These are phyloP conservation scores for Tenthredo distinguenda DNA, from an alignment of 2,888 invertebrate species.

Conservation along the genomic window DNA sequence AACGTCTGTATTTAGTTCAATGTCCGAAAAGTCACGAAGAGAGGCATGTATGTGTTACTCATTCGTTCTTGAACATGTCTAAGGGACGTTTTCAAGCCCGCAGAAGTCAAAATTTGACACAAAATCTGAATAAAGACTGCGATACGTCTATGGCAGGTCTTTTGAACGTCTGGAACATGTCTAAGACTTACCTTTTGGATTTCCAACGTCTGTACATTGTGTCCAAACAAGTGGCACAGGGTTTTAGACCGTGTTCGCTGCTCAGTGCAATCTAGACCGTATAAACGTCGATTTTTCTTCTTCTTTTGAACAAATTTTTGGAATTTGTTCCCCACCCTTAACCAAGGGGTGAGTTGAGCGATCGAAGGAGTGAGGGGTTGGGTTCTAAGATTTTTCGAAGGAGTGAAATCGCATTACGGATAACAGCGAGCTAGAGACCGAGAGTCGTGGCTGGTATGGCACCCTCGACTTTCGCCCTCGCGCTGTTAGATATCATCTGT, in stretches of 20 bases:
- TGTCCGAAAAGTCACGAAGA: not conserved
- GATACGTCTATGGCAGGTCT: not conserved
- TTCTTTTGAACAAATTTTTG: too few relatives aligned
- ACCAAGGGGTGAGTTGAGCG: slow-evolving; percentile 37
- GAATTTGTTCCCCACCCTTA: not conserved
- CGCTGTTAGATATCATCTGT: slow-evolving; percentile 61
- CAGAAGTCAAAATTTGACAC: not conserved
- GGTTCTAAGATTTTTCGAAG: slow-evolving; percentile 60
- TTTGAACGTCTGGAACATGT: not conserved
- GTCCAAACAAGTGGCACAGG: not conserved
- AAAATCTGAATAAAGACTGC: not conserved
- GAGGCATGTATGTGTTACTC: not conserved
- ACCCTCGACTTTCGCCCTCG: slow-evolving; percentile 51
- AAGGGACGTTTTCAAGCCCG: not conserved
- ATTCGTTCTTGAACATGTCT: not conserved
- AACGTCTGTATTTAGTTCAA: not conserved
- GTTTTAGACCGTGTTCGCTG: not conserved
- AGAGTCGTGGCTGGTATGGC: slow-evolving; percentile 36
- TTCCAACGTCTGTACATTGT: not conserved
- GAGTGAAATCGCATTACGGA: slow-evolving; percentile 64
- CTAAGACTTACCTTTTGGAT: not conserved
- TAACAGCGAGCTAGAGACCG: slow-evolving; percentile 50
- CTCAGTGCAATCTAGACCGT: not conserved
- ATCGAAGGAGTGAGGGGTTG: slow-evolving; percentile 53
- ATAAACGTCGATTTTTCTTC: not conserved